Base-by-base conservation (phyloP, 1,140 invertebrate species). In the Ptiloglossa arizonensis region DNA sequence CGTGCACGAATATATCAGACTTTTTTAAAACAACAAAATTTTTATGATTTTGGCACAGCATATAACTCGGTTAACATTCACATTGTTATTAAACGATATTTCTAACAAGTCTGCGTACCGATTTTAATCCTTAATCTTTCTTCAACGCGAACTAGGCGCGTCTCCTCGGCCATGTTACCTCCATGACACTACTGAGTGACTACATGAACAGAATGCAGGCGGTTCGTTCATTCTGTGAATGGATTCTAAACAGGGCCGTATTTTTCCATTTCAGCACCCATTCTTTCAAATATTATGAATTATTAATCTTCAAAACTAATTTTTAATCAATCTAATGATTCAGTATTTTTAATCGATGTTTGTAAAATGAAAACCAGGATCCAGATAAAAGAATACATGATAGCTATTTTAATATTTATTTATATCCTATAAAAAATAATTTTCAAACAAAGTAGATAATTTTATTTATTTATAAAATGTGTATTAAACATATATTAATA, bases 81-180 rank as follows among this genome's bases (percentile, higher is more conserved):
- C 41, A 17, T 27, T 59, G 11, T 19, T 29, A 24, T 29, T 48
- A 17, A 77, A 77, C 68, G 24, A 63, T 44, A 48, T 22, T 76
- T 63, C 66, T 46, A 50, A 69, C 48, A 6, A 35, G 19, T 63
- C n/a, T 80, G 81, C 87, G 72, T 94, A 97, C 96, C 96, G 90
- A 97, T 96, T 95, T 97, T 97, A 90, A 97, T 96, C 95, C 95
- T 96, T 92, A 97, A 94, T 93, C 96, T 95, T 94, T 97, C 96
- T 92, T 96, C 96, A 93, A 96, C 95, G 94, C 96, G 95, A 93
- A 97, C 96, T 95, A 96, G 95, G 94, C 95, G 95, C 94, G 94
- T 95, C 93, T 95, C 95, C 93, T 96, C 96, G 94, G 96, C 96
- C 96, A 97, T 97, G 95, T 96, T 96, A 95, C 94, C 95, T 95